These are phyloP conservation scores for Orchesella flavescens DNA, from an alignment of 2,888 invertebrate genomes.

Conservation along the genomic window DNA sequence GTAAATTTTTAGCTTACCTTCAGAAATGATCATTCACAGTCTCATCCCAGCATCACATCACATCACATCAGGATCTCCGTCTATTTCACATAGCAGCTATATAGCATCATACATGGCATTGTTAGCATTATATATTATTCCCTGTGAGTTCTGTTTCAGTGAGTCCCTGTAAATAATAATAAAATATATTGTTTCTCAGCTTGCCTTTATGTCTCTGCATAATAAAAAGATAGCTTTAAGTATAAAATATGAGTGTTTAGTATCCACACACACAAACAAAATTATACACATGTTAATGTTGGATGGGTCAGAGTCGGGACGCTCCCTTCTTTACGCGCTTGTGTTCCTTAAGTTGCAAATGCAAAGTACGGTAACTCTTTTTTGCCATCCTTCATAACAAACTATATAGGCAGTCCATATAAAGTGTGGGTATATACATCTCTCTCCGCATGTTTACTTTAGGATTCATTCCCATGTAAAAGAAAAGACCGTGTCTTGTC, in stretches of 20 bases:
- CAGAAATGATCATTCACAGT: too few species aligned
- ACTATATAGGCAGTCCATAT: too few species aligned
- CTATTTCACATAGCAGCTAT: background rate
- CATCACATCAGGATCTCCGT: background rate
- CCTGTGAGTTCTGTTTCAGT: constrained; percentile 49
- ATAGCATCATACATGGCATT: background rate
- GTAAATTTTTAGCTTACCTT: too few species aligned
- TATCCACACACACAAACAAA: background rate
- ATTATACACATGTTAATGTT: constrained; percentile 24
- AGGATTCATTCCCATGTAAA: too few species aligned
- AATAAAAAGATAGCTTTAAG: background rate
- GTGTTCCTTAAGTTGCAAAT: background rate
- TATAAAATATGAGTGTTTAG: background rate
- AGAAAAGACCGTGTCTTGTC: too few species aligned
- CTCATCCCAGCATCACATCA: background rate
- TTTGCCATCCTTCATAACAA: background rate
- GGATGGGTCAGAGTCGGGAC: constrained; percentile 57
- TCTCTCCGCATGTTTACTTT: too few species aligned
- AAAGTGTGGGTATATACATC: background rate
- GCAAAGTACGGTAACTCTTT: constrained; percentile 12
- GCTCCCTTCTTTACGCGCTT: constrained; percentile 42
- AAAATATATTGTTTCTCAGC: background rate
- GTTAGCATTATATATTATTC: background rate
- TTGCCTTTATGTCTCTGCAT: background rate
- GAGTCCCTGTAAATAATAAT: constrained; percentile 33